These are phyloP conservation scores for Drosophila bipectinata DNA, from an alignment of 1,140 invertebrate genomes.

Conservation along the genomic window DNA sequence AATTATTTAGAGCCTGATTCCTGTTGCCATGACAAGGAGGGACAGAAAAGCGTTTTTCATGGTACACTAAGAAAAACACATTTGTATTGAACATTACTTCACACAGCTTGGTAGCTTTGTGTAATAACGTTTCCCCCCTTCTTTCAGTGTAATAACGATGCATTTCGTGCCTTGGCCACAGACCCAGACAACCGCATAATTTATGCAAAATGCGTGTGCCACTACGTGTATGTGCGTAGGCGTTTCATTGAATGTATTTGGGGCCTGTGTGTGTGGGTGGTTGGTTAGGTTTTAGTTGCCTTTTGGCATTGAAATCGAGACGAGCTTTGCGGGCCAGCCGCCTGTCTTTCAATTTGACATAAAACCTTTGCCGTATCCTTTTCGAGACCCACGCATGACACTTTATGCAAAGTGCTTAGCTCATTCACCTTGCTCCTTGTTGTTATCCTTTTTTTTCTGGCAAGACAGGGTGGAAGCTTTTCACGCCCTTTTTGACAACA, in stretches of 20 bases:
- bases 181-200: slow-evolving; percentile 45
- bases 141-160: slow-evolving; percentile 23
- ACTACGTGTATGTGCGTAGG: slow-evolving; percentile 17
- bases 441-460: slow-evolving; percentile 6
- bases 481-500: slow-evolving; percentile 70
- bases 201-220: slow-evolving; percentile 53
- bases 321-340: slow-evolving; percentile 27
- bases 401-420: slow-evolving; percentile 70
- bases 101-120: too few relatives aligned
- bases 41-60: neutral
- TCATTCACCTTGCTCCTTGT: neutral
- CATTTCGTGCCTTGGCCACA: slow-evolving; percentile 65
- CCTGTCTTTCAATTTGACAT: slow-evolving; percentile 77
- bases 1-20: slow-evolving; percentile 82
- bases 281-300: slow-evolving; percentile 43
- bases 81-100: too few relatives aligned
- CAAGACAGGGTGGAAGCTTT: slow-evolving; percentile 38
- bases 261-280: slow-evolving; percentile 1
- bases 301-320: slow-evolving; percentile 44
- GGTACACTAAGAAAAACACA: neutral
- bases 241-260: slow-evolving; percentile 19
- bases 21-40: slow-evolving; percentile 60
- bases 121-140: neutral
- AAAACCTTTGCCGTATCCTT: slow-evolving; percentile 69
- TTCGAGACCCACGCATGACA: slow-evolving; percentile 44